A percentile compares a stretch with the other conserved stretches of the same genome.
phyloP scores from a whole-genome alignment of 2,797 vertebrate genomes.

The Sebastes matsubarae region DNA sequence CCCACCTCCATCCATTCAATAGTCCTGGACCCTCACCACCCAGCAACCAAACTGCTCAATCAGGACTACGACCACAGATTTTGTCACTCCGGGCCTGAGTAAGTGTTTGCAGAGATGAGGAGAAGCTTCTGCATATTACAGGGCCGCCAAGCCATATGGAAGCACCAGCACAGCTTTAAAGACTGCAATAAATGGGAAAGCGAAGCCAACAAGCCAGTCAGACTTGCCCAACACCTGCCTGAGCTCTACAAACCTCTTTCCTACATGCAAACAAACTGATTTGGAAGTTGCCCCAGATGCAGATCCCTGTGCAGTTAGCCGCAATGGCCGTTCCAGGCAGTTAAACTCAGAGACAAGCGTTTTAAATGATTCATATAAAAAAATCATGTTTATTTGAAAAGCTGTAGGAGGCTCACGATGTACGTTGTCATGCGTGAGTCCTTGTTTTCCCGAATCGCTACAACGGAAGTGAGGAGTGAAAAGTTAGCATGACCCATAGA shows the following conservation, averaged over 20 bases:
- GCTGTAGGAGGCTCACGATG: neutral
- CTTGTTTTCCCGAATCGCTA: neutral
- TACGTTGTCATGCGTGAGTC: neutral
- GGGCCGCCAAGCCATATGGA: neutral
- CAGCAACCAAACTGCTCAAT: neutral
- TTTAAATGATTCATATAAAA: too few species aligned
- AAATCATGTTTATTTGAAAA: neutral
- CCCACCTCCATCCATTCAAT: rapidly evolving
- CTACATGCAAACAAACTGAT: neutral
- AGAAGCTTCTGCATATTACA: neutral
- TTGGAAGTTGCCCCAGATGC: neutral
- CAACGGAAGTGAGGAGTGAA: neutral
- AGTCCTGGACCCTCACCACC: neutral
- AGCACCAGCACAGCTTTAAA: neutral
- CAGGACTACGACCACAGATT: neutral
- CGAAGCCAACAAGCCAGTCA: rapidly evolving
- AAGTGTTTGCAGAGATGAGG: neutral
- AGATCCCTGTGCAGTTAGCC: neutral
- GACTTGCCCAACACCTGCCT: too few species aligned
- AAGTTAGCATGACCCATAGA: too few species aligned
- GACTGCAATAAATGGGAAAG: too few species aligned
- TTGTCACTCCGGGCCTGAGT: neutral
- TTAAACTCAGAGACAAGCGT: neutral
- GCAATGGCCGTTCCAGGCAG: neutral
- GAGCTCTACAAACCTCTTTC: neutral